Evolutionary conservation across 2,797 vertebrate genomes (phyloP).

Genomic region (Typhlichthys eigenmanni): DNA sequence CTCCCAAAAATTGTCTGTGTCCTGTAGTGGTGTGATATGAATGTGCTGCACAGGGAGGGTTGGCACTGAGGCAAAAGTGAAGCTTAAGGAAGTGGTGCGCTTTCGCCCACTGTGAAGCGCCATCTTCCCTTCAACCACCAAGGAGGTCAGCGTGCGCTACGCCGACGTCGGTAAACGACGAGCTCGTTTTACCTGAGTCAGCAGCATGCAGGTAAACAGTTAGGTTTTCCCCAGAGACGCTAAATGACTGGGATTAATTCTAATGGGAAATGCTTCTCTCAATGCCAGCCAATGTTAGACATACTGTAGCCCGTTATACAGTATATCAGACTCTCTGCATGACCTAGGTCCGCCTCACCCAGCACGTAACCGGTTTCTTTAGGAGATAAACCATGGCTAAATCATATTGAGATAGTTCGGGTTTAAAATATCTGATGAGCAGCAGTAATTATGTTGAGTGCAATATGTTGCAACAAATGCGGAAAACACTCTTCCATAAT

Average conservation of each 20-base stretch:
- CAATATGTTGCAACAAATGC: too few species aligned
- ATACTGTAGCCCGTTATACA: neutral
- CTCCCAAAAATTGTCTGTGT: neutral
- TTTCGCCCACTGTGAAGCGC: constrained; percentile 21
- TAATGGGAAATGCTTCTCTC: neutral
- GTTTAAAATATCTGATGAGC: too few species aligned
- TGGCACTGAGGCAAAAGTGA: neutral
- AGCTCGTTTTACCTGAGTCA: neutral
- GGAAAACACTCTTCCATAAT: too few species aligned
- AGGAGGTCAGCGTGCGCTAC: neutral
- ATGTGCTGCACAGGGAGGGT: neutral
- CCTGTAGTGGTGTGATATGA: constrained; percentile 17
- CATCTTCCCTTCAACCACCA: neutral
- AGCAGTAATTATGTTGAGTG: too few species aligned
- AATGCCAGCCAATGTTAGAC: neutral
- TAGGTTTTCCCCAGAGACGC: neutral
- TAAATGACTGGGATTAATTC: neutral
- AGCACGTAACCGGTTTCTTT: too few species aligned
- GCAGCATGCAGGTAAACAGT: neutral
- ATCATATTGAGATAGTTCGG: too few species aligned
- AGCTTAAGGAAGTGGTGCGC: constrained; percentile 13
- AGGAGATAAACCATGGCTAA: too few species aligned
- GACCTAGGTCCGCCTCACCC: too few species aligned
- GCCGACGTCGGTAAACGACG: neutral
- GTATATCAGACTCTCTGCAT: neutral